Base-by-base conservation (phyloP, 2,113 vertebrate species). In the Phainopepla nitens region DNA sequence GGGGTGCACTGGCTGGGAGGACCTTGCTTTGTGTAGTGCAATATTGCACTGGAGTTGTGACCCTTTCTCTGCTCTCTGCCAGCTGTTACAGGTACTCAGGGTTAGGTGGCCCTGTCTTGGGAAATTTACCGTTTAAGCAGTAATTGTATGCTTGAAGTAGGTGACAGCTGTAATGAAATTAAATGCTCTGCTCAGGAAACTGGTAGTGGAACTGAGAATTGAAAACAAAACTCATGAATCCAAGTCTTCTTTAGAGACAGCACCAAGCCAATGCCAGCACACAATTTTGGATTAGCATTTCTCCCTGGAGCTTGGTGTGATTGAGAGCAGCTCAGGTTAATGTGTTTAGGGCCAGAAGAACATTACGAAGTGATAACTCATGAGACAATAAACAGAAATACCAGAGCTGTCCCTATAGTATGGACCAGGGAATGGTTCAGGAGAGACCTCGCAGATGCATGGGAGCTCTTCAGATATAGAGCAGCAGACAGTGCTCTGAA, bases 41-140 rank as follows among this genome's bases (percentile, higher is more conserved):
- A 0, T 11, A 16, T 10, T 61, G 45, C 42, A 5, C 51, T 62
- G 19, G 28, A 21, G 35, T 16, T 85, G 57, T 1, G 6, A 3
- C 24, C 20, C 4, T 7, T 35, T 3, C 57, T 14, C 17, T 25
- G 11, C 24, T 58, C 33, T 42, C 78, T 82, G 82, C 65, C 47
- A 60, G 68, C 39, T 89, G 6, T 13, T 33, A 9, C 10, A 31
- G 25, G 11, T 24, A 14, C 76, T 17, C 41, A 45, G 57, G 20
- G 49, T 15, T 56, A n/a, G 24, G 27, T 35, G 10, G 15, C 62
- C 56, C 60, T 69, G 42, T 22, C 39, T 7, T 47, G 45, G 21
- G 7, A 20, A 23, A 56, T 66, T 66, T 25, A 14, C n/a, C 64
- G 31, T 51, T 80, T 16, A n/a, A 80, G 72, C 29, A 62, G 19